Conservation (phyloP, 2,113 vertebrate species). For the Stegostoma tigrinum region DNA sequence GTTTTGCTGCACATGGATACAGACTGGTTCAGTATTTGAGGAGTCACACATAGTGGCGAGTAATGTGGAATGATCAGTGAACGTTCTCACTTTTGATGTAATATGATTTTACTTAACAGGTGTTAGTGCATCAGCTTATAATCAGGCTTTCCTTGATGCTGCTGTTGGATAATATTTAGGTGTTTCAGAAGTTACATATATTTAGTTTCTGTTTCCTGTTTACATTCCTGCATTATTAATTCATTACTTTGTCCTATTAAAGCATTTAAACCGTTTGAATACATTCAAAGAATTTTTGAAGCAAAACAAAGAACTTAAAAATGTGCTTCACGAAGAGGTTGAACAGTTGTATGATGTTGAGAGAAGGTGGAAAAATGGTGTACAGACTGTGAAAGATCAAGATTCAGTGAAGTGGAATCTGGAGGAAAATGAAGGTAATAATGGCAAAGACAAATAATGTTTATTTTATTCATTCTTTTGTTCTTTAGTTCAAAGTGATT, state of each 20-base stretch:
- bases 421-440: conserved; percentile 39
- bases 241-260: conserved; percentile 4
- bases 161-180: background rate
- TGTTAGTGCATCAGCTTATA: background rate
- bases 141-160: background rate
- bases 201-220: background rate
- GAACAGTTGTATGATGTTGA: conserved; percentile 38
- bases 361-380: conserved; percentile 2
- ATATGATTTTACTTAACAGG: background rate
- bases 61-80: too few species aligned
- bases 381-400: background rate
- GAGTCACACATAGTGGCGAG: too few species aligned
- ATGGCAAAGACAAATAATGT: background rate
- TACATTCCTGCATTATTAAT: background rate
- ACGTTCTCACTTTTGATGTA: too few species aligned
- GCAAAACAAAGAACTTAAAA: conserved; percentile 40
- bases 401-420: background rate
- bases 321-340: conserved; percentile 36
- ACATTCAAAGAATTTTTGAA: conserved; percentile 39
- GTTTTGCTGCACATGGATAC: too few species aligned
- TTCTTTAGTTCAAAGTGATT: background rate
- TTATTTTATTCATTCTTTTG: background rate
- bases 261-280: background rate
- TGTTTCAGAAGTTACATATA: background rate
- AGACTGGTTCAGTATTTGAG: too few species aligned